Evolutionary conservation across 2,888 invertebrate genomes (phyloP).

Genomic region (Himalopsyche anomala): DNA sequence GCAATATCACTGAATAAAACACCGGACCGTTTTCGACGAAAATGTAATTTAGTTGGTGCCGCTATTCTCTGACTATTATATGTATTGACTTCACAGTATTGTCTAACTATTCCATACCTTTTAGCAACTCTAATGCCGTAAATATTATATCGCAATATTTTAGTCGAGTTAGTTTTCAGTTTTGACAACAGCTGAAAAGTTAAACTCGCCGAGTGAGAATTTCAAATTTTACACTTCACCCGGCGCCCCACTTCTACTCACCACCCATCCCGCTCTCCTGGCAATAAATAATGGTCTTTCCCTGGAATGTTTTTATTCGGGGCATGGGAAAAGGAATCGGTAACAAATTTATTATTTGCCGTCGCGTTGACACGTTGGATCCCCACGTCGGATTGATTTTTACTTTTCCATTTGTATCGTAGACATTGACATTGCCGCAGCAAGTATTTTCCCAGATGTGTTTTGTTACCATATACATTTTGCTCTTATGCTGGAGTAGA

Average conservation of each 20-base stretch:
- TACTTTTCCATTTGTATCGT: neutral
- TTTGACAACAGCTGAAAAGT: neutral
- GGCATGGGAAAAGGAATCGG: neutral
- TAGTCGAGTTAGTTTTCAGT: neutral
- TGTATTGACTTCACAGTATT: too few relatives aligned
- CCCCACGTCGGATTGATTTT: neutral
- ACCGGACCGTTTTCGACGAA: too few relatives aligned
- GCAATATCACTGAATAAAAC: too few relatives aligned
- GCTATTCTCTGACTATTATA: too few relatives aligned
- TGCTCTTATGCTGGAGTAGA: neutral
- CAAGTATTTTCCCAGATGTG: neutral
- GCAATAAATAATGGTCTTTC: neutral
- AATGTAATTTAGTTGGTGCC: too few relatives aligned
- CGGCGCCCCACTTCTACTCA: too few relatives aligned
- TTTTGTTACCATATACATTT: neutral
- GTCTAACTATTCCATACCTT: too few relatives aligned
- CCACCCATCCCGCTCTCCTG: too few relatives aligned
- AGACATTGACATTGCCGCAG: too few relatives aligned
- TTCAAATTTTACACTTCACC: neutral
- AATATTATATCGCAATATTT: too few relatives aligned
- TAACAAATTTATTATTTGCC: neutral
- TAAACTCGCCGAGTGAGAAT: neutral
- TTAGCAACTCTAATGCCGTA: too few relatives aligned
- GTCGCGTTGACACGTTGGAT: neutral
- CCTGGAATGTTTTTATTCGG: neutral